phyloP scores from a whole-genome alignment of 2,888 invertebrate genomes.

The Cantharis nigra region DNA sequence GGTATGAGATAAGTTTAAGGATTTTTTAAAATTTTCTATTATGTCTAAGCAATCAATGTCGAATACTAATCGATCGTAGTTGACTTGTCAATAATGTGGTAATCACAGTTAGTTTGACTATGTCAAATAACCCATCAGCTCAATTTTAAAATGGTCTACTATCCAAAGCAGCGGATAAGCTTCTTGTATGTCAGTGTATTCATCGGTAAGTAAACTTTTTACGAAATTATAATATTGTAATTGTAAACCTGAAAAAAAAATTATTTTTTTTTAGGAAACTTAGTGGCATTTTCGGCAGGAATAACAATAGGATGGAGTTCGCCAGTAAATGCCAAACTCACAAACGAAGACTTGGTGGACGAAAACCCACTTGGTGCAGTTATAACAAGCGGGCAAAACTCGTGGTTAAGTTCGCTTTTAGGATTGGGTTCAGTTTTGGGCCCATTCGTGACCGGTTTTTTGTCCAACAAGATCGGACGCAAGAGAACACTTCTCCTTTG shows the following conservation, averaged over 20 bases:
- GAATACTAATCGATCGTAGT: too few relatives aligned
- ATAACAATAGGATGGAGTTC: slow-evolving; percentile 60
- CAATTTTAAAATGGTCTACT: too few relatives aligned
- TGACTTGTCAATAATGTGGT: too few relatives aligned
- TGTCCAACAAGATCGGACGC: slow-evolving; percentile 69
- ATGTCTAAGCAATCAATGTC: too few relatives aligned
- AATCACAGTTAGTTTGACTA: too few relatives aligned
- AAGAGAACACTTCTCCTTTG: slow-evolving; percentile 68
- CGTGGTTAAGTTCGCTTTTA: slow-evolving; percentile 61
- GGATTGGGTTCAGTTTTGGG: slow-evolving; percentile 63
- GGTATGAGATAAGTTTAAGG: too few relatives aligned
- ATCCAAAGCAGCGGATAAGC: too few relatives aligned
- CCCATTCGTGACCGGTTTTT: slow-evolving; percentile 71
- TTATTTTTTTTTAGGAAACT: slow-evolving; percentile 41
- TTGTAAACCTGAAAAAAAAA: too few relatives aligned
- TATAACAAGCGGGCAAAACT: slow-evolving; percentile 50
- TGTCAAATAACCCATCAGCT: too few relatives aligned
- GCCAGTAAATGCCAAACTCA: slow-evolving; percentile 49
- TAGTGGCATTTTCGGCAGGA: slow-evolving; percentile 58
- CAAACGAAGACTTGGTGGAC: slow-evolving; percentile 27
- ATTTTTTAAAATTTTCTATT: too few relatives aligned
- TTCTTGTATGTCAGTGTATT: too few relatives aligned
- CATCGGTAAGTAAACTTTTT: not conserved
- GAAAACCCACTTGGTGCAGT: slow-evolving; percentile 45
- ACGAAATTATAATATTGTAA: too few relatives aligned